Evolutionary conservation across 2,797 vertebrate species (phyloP).

Genomic region (Sitta carolinensis): DNA sequence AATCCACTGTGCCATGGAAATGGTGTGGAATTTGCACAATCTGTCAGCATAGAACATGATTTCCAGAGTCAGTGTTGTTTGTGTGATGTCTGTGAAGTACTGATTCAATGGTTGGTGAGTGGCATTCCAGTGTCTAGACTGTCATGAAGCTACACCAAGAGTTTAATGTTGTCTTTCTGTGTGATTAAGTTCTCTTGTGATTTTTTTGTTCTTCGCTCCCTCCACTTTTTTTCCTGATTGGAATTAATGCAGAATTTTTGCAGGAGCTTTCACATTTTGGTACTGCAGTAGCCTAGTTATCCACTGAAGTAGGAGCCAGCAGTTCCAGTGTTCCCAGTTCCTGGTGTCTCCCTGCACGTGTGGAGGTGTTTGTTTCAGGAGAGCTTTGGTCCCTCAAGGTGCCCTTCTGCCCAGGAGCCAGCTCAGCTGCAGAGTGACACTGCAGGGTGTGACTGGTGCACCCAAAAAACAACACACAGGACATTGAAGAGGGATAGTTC

Average conservation of each 20-base stretch:
- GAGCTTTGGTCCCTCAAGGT: background rate
- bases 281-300: slow-evolving; percentile 6
- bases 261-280: background rate
- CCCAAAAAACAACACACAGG: background rate
- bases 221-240: background rate
- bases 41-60: background rate
- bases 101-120: slow-evolving; percentile 29
- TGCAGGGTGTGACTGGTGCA: background rate
- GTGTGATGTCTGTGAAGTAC: slow-evolving; percentile 37
- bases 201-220: background rate
- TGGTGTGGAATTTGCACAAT: slow-evolving; percentile 49
- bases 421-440: background rate
- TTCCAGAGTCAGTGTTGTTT: slow-evolving; percentile 37
- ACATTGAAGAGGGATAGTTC: background rate
- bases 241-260: slow-evolving; percentile 7
- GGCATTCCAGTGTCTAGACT: slow-evolving; percentile 43
- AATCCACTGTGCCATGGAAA: slow-evolving; percentile 25
- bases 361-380: background rate
- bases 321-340: background rate
- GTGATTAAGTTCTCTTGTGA: slow-evolving; percentile 36
- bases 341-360: background rate
- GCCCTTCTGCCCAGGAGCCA: background rate
- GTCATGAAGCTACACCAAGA: slow-evolving; percentile 8
- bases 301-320: background rate
- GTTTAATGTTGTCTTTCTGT: slow-evolving; percentile 23